Percentiles rank a stretch among this genome's conserved stretches.
Evolutionary conservation across 2,888 invertebrate genomes (phyloP).

Genomic region (Ophion obscuratus): DNA sequence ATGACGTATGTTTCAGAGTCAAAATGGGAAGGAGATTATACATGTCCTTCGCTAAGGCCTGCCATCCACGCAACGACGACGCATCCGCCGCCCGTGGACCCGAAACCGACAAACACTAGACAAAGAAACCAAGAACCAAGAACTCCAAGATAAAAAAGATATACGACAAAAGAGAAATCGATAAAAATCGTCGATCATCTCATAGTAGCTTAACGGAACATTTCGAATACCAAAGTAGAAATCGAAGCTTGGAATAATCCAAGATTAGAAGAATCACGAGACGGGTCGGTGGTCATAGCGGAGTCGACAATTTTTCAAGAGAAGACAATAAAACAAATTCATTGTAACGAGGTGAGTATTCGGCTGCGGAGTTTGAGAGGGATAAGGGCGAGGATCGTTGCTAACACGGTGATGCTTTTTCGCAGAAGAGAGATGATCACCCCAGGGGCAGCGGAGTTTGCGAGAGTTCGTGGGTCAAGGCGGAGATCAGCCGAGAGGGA

Average conservation of each 20-base stretch:
- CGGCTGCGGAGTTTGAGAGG: not conserved
- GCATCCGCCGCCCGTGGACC: conserved; percentile 80
- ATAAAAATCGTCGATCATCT: conserved; percentile 49
- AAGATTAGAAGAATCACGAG: conserved; percentile 57
- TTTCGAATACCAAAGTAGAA: conserved; percentile 64
- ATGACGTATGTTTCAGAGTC: conserved; percentile 75
- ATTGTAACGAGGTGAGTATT: conserved; percentile 71
- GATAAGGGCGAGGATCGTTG: not conserved
- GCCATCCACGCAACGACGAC: conserved; percentile 82
- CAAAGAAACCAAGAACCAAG: conserved; percentile 50
- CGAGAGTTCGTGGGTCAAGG: conserved; percentile 80
- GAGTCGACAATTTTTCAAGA: conserved; percentile 73
- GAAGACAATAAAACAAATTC: conserved; percentile 75
- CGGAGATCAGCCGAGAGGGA: conserved; percentile 78
- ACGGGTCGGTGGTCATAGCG: conserved; percentile 77
- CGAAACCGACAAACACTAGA: conserved; percentile 67
- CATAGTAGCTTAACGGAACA: conserved; percentile 52
- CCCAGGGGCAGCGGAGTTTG: conserved; percentile 79
- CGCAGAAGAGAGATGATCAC: conserved; percentile 82
- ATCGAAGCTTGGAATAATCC: conserved; percentile 57
- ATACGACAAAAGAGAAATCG: conserved; percentile 15
- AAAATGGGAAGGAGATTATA: conserved; percentile 83
- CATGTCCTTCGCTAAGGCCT: conserved; percentile 83
- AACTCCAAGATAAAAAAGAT: conserved; percentile 58
- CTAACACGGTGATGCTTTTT: not conserved